Evolutionary conservation across 1,140 invertebrate species (phyloP).

Genomic region (Drosophila kohkoa): DNA sequence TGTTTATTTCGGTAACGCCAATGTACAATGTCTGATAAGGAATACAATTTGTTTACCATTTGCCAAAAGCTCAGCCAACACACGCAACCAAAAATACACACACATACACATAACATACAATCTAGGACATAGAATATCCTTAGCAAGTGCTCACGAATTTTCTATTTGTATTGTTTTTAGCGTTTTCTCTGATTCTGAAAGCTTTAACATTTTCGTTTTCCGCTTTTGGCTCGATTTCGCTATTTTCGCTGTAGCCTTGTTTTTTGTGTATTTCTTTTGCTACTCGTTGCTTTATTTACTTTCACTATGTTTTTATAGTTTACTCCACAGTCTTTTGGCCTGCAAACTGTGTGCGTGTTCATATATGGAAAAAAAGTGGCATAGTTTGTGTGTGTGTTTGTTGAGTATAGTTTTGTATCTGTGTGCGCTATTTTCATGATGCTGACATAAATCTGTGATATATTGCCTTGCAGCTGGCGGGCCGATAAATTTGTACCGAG

Average conservation of each 20-base stretch:
- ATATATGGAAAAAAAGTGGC: background rate
- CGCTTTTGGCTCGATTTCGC: constrained; percentile 34
- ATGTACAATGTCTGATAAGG: constrained; percentile 44
- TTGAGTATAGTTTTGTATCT: constrained; percentile 3
- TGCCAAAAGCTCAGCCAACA: constrained; percentile 19
- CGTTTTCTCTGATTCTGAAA: constrained; percentile 10
- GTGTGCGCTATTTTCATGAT: constrained; percentile 53
- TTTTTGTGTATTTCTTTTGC: constrained; percentile 30
- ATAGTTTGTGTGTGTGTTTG: background rate
- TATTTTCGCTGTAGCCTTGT: constrained; percentile 14
- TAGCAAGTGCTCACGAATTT: constrained; percentile 17
- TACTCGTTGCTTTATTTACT: constrained; percentile 39
- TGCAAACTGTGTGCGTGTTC: constrained; percentile 1
- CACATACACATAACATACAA: background rate
- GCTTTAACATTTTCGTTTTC: constrained; percentile 43
- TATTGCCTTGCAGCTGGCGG: constrained; percentile 62
- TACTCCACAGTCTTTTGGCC: constrained; percentile 39
- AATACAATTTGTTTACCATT: constrained; percentile 61
- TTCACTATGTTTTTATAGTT: constrained; percentile 52
- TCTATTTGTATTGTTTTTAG: constrained; percentile 17
- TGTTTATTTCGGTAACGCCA: background rate
- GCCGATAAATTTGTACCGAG: constrained; percentile 60
- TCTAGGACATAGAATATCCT: constrained; percentile 1
- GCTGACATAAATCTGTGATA: constrained; percentile 81
- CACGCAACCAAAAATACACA: constrained; percentile 3